phyloP scores from a whole-genome alignment of 2,888 invertebrate species.

The Brachypterus glaber region DNA sequence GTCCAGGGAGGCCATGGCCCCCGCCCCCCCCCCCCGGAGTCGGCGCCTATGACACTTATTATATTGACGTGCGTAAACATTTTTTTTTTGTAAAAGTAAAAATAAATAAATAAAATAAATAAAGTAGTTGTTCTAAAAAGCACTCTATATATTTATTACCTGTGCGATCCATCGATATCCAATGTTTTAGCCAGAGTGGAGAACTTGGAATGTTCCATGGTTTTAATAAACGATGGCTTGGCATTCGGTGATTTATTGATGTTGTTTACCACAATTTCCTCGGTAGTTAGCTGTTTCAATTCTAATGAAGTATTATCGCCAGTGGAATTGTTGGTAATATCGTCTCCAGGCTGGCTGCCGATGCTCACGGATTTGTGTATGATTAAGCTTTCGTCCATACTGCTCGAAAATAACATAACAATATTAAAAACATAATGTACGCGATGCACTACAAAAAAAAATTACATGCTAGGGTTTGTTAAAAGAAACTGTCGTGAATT shows the following conservation, averaged over 20 bases:
- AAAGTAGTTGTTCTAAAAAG: too few relatives aligned
- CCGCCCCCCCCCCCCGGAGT: background rate
- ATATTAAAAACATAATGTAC: too few relatives aligned
- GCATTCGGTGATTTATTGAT: constrained; percentile 27
- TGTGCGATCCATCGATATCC: constrained; percentile 23
- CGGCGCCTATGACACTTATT: too few relatives aligned
- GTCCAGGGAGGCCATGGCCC: background rate
- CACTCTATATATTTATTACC: too few relatives aligned
- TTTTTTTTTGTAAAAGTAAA: too few relatives aligned
- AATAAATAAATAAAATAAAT: too few relatives aligned
- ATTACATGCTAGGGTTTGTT: too few relatives aligned
- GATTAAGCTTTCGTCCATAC: constrained; percentile 54
- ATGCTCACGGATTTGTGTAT: constrained; percentile 28
- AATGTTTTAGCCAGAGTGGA: constrained; percentile 34
- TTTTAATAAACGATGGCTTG: constrained; percentile 38
- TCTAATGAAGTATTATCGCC: constrained; percentile 20
- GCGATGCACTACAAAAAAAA: too few relatives aligned
- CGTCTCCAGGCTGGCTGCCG: constrained; percentile 22
- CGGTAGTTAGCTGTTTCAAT: constrained; percentile 11
- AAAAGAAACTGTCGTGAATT: too few relatives aligned
- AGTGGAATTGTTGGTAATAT: constrained; percentile 32
- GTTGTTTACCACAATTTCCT: constrained; percentile 22
- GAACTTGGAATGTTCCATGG: constrained; percentile 40
- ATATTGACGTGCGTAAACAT: too few relatives aligned
- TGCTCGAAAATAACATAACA: too few relatives aligned